Evolutionary conservation across 2,888 invertebrate genomes (phyloP).

Genomic region (Apamea crenata): DNA sequence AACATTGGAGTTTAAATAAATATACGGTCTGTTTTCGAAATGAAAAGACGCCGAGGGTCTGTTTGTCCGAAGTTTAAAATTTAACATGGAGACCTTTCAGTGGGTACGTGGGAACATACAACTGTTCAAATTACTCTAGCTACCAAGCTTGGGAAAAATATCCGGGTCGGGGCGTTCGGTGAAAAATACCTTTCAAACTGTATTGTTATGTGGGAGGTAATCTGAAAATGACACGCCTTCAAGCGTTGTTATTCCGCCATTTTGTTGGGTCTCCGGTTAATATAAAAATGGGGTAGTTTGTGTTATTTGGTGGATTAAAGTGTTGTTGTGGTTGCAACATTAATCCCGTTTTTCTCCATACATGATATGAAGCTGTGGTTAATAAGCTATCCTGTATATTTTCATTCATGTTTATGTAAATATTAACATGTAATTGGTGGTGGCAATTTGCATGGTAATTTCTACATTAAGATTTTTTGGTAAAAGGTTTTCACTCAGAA

Average conservation of each 20-base stretch:
- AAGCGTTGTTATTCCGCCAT: slow-evolving; percentile 61
- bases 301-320: slow-evolving; percentile 19
- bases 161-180: slow-evolving; percentile 64
- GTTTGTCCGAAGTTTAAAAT: slow-evolving; percentile 72
- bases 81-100: slow-evolving; percentile 70
- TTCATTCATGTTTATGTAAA: slow-evolving; percentile 8
- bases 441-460: neutral
- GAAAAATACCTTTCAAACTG: slow-evolving; percentile 80
- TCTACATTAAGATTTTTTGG: slow-evolving; percentile 2
- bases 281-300: slow-evolving; percentile 43
- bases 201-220: slow-evolving; percentile 68
- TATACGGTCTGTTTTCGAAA: slow-evolving; percentile 35
- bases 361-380: neutral
- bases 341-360: neutral
- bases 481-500: slow-evolving; percentile 78
- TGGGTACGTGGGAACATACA: slow-evolving; percentile 82
- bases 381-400: slow-evolving; percentile 3
- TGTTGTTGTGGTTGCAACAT: neutral
- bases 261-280: slow-evolving; percentile 50
- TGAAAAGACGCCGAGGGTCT: slow-evolving; percentile 49
- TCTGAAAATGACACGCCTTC: slow-evolving; percentile 69
- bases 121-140: slow-evolving; percentile 84
- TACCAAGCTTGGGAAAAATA: slow-evolving; percentile 77
- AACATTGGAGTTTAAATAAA: slow-evolving; percentile 50
- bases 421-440: neutral